A percentile compares a stretch with the other conserved stretches of the same genome.
Conservation (phyloP, 1,140 invertebrate genomes). For the Bombus affinis region DNA sequence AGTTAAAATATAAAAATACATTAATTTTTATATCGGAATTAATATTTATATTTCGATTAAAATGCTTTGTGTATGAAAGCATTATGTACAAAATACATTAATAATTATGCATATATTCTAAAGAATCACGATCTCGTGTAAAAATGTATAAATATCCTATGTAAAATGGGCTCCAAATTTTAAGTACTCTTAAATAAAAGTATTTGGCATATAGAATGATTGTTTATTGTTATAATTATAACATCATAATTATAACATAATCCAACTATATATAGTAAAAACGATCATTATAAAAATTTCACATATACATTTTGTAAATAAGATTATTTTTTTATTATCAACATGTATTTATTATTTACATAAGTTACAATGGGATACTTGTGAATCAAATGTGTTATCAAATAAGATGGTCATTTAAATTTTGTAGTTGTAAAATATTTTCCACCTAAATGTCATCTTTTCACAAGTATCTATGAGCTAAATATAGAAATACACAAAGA, state of each 20-base stretch:
- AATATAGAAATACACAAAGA: slow-evolving; percentile 31
- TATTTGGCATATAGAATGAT: slow-evolving; percentile 20
- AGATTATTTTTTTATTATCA: slow-evolving; percentile 56
- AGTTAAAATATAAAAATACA: slow-evolving; percentile 17
- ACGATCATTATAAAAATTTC: slow-evolving; percentile 12
- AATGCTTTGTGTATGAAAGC: slow-evolving; percentile 42
- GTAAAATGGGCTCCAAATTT: slow-evolving; percentile 44
- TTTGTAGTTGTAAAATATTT: slow-evolving; percentile 48
- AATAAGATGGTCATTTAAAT: slow-evolving; percentile 50
- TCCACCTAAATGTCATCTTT: slow-evolving; percentile 34
- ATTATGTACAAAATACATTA: slow-evolving; percentile 42
- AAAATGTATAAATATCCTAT: slow-evolving; percentile 60
- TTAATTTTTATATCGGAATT: not conserved
- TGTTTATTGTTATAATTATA: slow-evolving; percentile 16
- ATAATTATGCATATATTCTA: slow-evolving; percentile 54
- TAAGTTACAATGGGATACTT: slow-evolving; percentile 68
- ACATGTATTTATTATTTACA: slow-evolving; percentile 69
- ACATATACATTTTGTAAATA: slow-evolving; percentile 50
- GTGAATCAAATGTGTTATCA: slow-evolving; percentile 54
- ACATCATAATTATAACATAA: not conserved
- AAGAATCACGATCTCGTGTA: slow-evolving; percentile 57
- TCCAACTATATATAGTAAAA: not conserved
- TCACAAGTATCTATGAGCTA: slow-evolving; percentile 51
- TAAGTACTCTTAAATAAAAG: slow-evolving; percentile 57
- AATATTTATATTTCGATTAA: slow-evolving; percentile 22